These are phyloP conservation scores for Perca schrenkii DNA, from an alignment of 2,113 vertebrate species.

Conservation along the genomic window DNA sequence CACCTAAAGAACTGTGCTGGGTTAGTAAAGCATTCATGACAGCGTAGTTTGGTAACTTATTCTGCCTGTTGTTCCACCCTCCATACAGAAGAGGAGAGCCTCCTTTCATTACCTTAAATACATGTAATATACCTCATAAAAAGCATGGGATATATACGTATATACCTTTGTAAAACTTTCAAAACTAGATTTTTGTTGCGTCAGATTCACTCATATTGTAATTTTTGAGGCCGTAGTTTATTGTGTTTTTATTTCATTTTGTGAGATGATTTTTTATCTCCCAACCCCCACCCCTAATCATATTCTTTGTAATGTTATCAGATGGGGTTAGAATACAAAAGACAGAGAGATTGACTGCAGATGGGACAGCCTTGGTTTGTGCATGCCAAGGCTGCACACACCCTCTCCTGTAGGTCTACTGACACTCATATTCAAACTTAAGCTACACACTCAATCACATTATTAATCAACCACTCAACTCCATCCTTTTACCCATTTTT, in stretches of 20 bases:
- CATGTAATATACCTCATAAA: not conserved
- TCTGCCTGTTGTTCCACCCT: not conserved
- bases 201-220: not conserved
- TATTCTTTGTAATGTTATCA: conserved; percentile 45
- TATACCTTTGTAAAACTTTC: not conserved
- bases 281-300: conserved; percentile 1
- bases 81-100: not conserved
- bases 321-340: conserved; percentile 45
- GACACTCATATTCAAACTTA: conserved; percentile 20
- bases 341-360: conserved; percentile 30
- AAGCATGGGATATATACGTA: not conserved
- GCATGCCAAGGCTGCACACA: conserved; percentile 42
- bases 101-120: not conserved
- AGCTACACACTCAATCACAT: conserved; percentile 53
- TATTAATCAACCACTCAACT: conserved; percentile 65
- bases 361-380: conserved; percentile 32
- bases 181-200: not conserved
- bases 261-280: not conserved
- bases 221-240: not conserved
- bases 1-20: conserved; percentile 41
- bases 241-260: conserved; percentile 18
- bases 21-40: conserved; percentile 56
- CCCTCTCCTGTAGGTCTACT: conserved; percentile 5
- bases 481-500: conserved; percentile 67
- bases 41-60: conserved; percentile 9